phyloP scores from a whole-genome alignment of 2,888 invertebrate genomes.

The Rambutsinella grinnellia region DNA sequence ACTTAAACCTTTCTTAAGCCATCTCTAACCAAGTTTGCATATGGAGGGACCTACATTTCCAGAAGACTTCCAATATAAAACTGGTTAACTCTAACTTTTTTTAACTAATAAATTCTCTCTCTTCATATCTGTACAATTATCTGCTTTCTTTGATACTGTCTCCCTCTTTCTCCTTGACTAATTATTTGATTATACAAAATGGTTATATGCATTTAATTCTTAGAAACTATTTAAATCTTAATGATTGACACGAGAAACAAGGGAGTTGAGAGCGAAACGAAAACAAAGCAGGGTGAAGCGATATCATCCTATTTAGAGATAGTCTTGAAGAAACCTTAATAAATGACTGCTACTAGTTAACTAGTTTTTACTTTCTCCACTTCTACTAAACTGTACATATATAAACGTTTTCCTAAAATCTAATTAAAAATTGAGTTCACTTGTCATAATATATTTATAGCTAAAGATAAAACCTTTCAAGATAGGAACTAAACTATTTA shows the following conservation, averaged over 20 bases:
- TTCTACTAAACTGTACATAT: slow-evolving; percentile 21
- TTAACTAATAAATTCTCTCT: no score
- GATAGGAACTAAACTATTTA: slow-evolving; percentile 28
- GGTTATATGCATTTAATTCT: slow-evolving; percentile 1
- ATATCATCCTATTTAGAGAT: not conserved
- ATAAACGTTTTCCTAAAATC: slow-evolving; percentile 27
- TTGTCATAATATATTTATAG: no score
- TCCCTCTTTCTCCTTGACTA: slow-evolving; percentile 25
- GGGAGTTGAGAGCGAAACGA: slow-evolving; percentile 19
- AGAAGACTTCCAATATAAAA: no score
- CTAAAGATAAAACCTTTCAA: no score
- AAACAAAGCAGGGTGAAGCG: slow-evolving; percentile 35
- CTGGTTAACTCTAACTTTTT: no score
- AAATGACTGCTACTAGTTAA: not conserved
- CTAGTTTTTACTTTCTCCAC: not conserved
- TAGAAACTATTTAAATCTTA: not conserved
- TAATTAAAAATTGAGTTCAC: slow-evolving; percentile 56
- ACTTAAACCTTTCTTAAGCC: not conserved
- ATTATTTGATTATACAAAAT: not conserved
- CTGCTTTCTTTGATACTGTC: slow-evolving; percentile 46
- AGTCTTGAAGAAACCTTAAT: not conserved
- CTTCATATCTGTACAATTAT: not conserved
- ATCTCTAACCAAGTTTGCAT: not conserved
- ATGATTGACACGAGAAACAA: slow-evolving; percentile 34
- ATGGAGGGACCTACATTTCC: not conserved